Percentiles rank a stretch among this genome's conserved stretches.
These are phyloP conservation scores for Pipra filicauda DNA, from an alignment of 2,113 vertebrate species.

Conservation along the genomic window DNA sequence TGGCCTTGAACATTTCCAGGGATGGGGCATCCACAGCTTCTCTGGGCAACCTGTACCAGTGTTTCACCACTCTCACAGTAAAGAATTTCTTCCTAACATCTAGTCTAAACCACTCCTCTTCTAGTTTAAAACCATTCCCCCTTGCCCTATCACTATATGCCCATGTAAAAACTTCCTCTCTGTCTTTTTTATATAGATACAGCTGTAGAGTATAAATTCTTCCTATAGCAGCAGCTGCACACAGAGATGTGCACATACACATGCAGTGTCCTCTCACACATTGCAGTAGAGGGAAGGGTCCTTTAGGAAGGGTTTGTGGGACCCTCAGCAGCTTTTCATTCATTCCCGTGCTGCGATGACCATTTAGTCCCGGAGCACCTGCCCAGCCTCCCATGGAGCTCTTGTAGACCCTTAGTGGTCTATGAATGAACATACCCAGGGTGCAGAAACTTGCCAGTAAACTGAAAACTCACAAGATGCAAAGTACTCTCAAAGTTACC, in stretches of 20 bases:
- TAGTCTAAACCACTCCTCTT: neutral
- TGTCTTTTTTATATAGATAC: neutral
- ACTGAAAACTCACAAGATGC: neutral
- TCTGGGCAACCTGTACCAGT: neutral
- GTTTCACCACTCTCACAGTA: neutral
- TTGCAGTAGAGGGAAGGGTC: neutral
- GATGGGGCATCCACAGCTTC: neutral
- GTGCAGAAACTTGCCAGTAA: neutral
- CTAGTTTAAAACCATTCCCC: neutral
- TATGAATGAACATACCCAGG: neutral
- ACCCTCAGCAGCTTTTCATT: neutral
- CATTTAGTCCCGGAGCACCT: neutral
- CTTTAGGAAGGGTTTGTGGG: neutral
- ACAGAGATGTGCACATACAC: rapidly evolving
- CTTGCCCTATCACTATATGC: neutral
- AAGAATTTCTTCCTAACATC: neutral
- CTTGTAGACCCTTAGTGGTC: neutral
- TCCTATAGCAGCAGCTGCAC: neutral
- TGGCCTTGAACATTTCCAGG: neutral
- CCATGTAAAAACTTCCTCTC: neutral
- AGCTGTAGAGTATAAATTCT: neutral
- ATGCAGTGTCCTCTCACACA: rapidly evolving
- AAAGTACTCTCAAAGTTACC: neutral
- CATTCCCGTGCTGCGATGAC: rapidly evolving
- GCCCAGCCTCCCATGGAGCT: neutral